Evolutionary conservation across 2,888 invertebrate genomes (phyloP), one percentile per base, ranked within the genome.

Genomic region (Trissolcus japonicus): DNA sequence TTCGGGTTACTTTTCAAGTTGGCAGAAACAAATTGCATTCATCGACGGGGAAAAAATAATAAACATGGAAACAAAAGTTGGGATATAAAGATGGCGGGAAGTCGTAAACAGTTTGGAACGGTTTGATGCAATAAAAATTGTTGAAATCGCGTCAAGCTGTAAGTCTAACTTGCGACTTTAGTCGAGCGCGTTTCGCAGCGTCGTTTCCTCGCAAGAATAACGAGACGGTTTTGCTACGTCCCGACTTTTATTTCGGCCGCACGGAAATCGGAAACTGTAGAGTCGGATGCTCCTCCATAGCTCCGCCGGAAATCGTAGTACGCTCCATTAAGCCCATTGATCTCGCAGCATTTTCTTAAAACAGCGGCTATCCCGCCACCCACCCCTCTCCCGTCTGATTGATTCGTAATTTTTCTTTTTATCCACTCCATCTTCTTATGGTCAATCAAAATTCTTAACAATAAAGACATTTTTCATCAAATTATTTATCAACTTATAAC

Each of bases 241-340:
- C 80, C 79, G 74, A 80, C 77, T 79, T 80, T 80, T 79, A 80
- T 80, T 79, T 80, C 77, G 79, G 71, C 73, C 65, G 67, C 35
- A 57, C 73, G 80, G 80, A 80, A 80, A 80, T 80, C 80, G 80
- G 80, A 79, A 80, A 80, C 80, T 77, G 77, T 76, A 69, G 77
- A 78, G 66, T 72, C 75, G 75, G 77, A 75, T 80, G 78, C 79
- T 80, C 63, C 78, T 79, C 77, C 76, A 75, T 53, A 69, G 78
- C 73, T 73, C 74, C 71, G 76, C 71, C 80, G 80, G 80, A 78
- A 80, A 80, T 80, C 76, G 78, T 78, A 80, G 78, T 53, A 78
- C 76, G 76, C 74, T 74, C 80, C 80, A 78, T 80, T 80, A 80
- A 80, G 67, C 74, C 76, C 76, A 76, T 80, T 80, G 80, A 80